Evolutionary conservation across 2,113 vertebrate species (phyloP), one percentile per base, ranked within the genome.

Genomic region (Atrichornis clamosus): DNA sequence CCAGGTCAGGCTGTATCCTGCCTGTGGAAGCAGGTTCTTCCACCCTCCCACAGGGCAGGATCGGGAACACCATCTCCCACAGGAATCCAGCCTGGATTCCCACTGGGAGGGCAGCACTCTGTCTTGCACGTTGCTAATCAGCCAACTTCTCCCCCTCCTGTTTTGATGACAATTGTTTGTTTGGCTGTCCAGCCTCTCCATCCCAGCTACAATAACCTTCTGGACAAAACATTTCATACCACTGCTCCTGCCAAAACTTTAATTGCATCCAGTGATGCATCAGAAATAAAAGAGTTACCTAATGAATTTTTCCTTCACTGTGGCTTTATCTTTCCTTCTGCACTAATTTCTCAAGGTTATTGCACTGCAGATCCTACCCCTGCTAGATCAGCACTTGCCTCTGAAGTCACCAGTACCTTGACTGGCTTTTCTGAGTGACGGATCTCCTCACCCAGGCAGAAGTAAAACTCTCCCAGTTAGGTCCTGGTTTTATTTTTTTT

Each of bases 221-320:
- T 92, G 95, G 90, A 95, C 83, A 92, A 90, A 93, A 80, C 27
- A 23, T 27, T 84, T 85, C 89, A 84, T 41, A 32, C 49, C 83
- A 73, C 0, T 20, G 15, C 55, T 90, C 76, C 82, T 93, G 96
- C 96, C 92, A 96, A 96, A 81, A 96, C 84, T 62, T 86, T 93
- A 94, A 96, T 94, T 94, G 76, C 76, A 81, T 90, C 79, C 90
- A 90, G 72, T 47, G 85, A 97, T 95, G 95, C 85, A 90, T 92
- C 92, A 89, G 93, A 93, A 92, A 92, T 79, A 75, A 78, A 90
- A 93, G 68, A 0, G 14, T 91, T 74, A 81, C 52, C 85, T 94
- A 77, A 96, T 86, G 83, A 89, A 15, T 70, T 81, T 81, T 92
- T 41, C 79, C 73, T 92, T 87, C 84, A 78, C 56, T 60, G 27